Conservation (phyloP, 1,140 invertebrate genomes). For the Marisa cornuarietis region DNA sequence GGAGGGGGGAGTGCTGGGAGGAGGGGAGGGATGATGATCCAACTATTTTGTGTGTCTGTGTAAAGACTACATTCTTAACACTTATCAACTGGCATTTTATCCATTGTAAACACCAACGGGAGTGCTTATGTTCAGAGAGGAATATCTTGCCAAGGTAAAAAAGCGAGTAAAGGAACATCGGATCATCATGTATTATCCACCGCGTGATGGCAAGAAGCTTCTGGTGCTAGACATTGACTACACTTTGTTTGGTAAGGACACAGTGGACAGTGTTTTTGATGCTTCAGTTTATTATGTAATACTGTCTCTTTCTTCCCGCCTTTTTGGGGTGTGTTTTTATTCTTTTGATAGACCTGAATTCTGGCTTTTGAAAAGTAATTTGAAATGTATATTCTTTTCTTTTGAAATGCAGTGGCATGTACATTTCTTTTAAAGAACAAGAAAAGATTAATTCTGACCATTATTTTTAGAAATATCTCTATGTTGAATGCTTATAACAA, state of each 20-base stretch:
- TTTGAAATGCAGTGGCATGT: too few species aligned
- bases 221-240: constrained; percentile 97
- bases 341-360: too few species aligned
- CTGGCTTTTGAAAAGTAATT: too few species aligned
- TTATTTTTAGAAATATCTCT: too few species aligned
- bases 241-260: constrained; percentile 80
- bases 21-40: too few species aligned
- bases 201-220: constrained; percentile 85
- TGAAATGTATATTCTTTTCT: too few species aligned
- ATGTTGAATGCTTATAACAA: too few species aligned
- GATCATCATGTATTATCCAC: constrained; percentile 83
- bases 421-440: too few species aligned
- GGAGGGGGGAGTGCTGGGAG: background rate
- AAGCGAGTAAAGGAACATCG: constrained; percentile 87
- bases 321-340: too few species aligned
- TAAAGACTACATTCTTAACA: background rate
- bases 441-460: too few species aligned
- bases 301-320: too few species aligned
- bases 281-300: too few species aligned
- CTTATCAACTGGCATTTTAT: background rate
- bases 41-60: background rate
- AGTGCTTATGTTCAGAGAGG: constrained; percentile 66
- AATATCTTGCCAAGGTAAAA: constrained; percentile 75
- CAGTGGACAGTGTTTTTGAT: background rate
- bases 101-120: background rate